Conservation (phyloP, 1,140 invertebrate genomes). For the Parapsyche elsis region DNA sequence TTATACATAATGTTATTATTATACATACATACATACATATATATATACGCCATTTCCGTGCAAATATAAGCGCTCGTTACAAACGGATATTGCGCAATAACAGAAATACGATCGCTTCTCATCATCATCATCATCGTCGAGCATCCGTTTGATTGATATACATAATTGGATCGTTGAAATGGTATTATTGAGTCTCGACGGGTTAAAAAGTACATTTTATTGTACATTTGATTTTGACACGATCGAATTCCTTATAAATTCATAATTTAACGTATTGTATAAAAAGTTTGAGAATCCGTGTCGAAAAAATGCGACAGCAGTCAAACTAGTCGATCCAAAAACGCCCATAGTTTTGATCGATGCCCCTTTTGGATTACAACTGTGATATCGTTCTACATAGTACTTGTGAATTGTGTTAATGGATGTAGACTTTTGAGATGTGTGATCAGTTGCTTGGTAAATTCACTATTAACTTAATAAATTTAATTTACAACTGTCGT, state of each 20-base stretch:
- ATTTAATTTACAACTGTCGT: no score
- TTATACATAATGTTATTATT: neutral
- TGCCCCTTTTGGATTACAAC: slow-evolving; percentile 34
- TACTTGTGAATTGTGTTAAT: slow-evolving; percentile 40
- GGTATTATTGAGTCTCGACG: no score
- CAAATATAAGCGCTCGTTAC: neutral
- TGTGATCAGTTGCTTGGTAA: no score
- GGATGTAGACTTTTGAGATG: no score
- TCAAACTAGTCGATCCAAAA: slow-evolving; percentile 28
- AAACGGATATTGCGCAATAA: neutral
- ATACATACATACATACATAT: no score
- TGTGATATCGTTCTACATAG: slow-evolving; percentile 22
- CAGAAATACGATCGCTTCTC: neutral
- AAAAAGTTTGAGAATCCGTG: neutral
- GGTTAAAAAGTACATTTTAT: no score
- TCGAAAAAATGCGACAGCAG: neutral
- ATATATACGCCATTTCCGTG: neutral
- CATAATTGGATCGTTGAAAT: neutral
- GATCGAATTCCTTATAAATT: no score
- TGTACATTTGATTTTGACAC: no score
- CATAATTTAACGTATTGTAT: no score
- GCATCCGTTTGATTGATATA: neutral
- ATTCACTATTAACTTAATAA: no score
- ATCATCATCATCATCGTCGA: neutral
- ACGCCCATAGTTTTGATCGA: slow-evolving; percentile 35